Base-by-base conservation (phyloP, 37 sponge, comb jelly and placozoan species). In the Diacarnus erythraeanus region DNA sequence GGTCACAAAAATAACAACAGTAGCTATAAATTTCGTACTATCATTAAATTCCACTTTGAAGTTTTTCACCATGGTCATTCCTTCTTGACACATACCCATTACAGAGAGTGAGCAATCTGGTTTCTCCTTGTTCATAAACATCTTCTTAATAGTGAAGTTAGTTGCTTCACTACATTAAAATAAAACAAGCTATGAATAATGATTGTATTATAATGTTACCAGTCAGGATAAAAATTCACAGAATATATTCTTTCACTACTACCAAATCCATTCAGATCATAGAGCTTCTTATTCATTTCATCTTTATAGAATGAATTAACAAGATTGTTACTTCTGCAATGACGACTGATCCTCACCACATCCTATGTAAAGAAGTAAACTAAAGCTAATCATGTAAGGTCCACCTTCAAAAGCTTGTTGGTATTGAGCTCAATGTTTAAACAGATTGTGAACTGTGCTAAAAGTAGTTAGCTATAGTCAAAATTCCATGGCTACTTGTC, bases 211-310 rank as follows among this genome's bases (percentile, higher is more conserved):
- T 30, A 21, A 9, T 38, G 67, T 71, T 38, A 80, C 87, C 87
- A 86, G 44, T 75, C 81, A n/a, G 87, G 87, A 56, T 80, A 74
- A 57, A 80, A 86, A 23, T 33, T 26, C 40, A 86, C 60, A 29
- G 71, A 10, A 20, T 80, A 63, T 18, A 67, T 23, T 21, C 42
- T 58, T 39, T 63, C 38, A 25, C 39, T 26, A 20, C 30, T 22
- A 44, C 67, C 80, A 35, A 68, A 30, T 23, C 69, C 51, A 41
- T 9, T 56, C 3, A 74, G 76, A 22, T 69, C 60, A 57, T 80
- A 74, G 40, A 66, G 21, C 2, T 66, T 51, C 29, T 12, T 3
- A 31, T 65, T 31, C 2, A 30, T 30, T 30, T 18, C 27, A 30
- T 31, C 66, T 3, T 26, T 30, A 6, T 65, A 17, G 9, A 31